phyloP scores from a whole-genome alignment of 2,113 vertebrate genomes.

The Cebidichthys violaceus region DNA sequence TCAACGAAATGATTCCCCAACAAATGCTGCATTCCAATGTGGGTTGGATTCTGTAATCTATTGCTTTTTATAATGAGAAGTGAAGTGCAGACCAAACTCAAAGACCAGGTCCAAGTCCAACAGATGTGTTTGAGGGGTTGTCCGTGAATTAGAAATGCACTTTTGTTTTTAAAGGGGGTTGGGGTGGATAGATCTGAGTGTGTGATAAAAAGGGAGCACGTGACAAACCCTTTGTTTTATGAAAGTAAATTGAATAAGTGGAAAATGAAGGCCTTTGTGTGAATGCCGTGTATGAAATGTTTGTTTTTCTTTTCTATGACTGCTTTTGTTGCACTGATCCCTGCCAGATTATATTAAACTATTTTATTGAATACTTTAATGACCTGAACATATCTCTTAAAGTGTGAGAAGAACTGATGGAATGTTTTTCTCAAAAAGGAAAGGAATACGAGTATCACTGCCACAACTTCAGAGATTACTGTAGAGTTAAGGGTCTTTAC shows the following conservation, averaged over 20 bases:
- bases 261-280: slow-evolving; percentile 70
- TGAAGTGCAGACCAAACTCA: slow-evolving; percentile 79
- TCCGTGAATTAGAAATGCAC: slow-evolving; percentile 72
- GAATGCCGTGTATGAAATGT: slow-evolving; percentile 58
- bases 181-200: slow-evolving; percentile 17
- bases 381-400: slow-evolving; percentile 75
- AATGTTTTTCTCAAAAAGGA: slow-evolving; percentile 36
- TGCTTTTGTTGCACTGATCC: slow-evolving; percentile 83
- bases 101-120: slow-evolving; percentile 54
- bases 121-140: slow-evolving; percentile 40
- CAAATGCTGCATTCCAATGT: background rate
- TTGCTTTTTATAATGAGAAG: slow-evolving; percentile 28
- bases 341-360: slow-evolving; percentile 79
- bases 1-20: slow-evolving; percentile 13
- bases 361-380: slow-evolving; percentile 73
- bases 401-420: slow-evolving; percentile 28
- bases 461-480: slow-evolving; percentile 55
- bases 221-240: slow-evolving; percentile 31
- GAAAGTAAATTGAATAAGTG: slow-evolving; percentile 38
- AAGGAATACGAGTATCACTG: slow-evolving; percentile 62
- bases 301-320: slow-evolving; percentile 65
- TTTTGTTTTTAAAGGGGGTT: slow-evolving; percentile 61
- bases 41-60: background rate
- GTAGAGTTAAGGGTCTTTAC: slow-evolving; percentile 22
- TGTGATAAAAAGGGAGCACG: background rate